A percentile compares a stretch with the other conserved stretches of the same genome.
phyloP scores from a whole-genome alignment of 1,140 invertebrate genomes.

The Drosophila obscura region DNA sequence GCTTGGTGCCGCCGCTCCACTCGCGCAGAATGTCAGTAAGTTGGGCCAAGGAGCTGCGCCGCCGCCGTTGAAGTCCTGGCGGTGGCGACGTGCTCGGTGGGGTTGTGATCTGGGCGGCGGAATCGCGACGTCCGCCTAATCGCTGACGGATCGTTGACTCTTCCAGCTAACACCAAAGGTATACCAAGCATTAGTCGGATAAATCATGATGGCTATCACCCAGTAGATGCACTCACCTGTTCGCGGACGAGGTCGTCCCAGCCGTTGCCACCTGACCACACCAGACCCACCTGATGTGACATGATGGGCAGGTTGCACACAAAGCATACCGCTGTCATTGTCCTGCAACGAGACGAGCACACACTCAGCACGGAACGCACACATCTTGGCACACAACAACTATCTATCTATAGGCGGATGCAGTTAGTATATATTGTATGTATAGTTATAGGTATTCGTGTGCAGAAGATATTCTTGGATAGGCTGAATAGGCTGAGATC shows the following conservation, averaged over 20 bases:
- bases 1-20: conserved; percentile 90
- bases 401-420: too few species aligned
- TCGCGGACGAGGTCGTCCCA: conserved; percentile 95
- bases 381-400: too few species aligned
- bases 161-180: conserved; percentile 85
- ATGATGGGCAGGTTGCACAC: conserved; percentile 97
- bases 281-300: conserved; percentile 95
- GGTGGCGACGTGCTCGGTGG: conserved; percentile 86
- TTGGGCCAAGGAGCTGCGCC: conserved; percentile 93
- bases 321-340: conserved; percentile 96
- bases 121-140: conserved; percentile 92
- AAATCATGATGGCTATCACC: too few species aligned
- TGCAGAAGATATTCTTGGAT: too few species aligned
- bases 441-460: too few species aligned
- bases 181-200: neutral
- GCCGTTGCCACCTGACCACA: conserved; percentile 96
- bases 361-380: neutral
- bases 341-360: conserved; percentile 86
- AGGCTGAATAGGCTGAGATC: too few species aligned
- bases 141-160: conserved; percentile 92
- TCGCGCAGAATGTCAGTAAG: conserved; percentile 93
- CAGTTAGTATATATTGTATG: too few species aligned
- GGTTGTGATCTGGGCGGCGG: conserved; percentile 94
- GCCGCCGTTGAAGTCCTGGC: conserved; percentile 87
- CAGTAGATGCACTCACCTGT: conserved; percentile 83